A percentile compares a stretch with the other conserved stretches of the same genome.
Conservation (phyloP, 2,113 vertebrate genomes). For the Zosterops lateralis region DNA sequence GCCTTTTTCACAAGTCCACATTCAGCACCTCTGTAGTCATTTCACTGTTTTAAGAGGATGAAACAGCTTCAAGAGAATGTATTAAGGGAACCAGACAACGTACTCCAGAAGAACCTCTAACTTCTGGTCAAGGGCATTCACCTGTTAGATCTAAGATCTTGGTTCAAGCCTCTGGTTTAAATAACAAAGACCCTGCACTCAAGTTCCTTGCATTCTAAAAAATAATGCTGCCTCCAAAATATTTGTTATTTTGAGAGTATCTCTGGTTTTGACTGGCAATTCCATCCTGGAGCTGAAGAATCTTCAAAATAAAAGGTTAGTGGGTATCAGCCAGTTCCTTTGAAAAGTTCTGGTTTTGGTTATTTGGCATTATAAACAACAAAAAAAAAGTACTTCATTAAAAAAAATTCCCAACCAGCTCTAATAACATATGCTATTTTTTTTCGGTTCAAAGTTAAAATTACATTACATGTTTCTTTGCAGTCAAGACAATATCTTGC, state of each 20-base stretch:
- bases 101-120: neutral
- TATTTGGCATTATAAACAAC: neutral
- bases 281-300: neutral
- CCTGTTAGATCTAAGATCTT: neutral
- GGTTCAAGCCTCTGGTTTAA: neutral
- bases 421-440: neutral
- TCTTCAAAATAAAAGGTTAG: neutral
- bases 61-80: neutral
- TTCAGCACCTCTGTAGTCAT: neutral
- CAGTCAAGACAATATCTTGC: slow-evolving; percentile 10
- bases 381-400: neutral
- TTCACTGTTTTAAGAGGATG: neutral
- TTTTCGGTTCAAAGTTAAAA: slow-evolving; percentile 6
- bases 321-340: neutral
- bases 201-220: neutral
- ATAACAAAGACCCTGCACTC: neutral
- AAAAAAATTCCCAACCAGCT: slow-evolving; percentile 60
- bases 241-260: neutral
- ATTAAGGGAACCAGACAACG: neutral
- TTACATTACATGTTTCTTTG: slow-evolving; percentile 8
- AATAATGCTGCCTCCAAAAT: neutral
- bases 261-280: neutral
- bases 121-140: neutral
- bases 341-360: neutral
- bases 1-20: neutral